A percentile compares a stretch with the other conserved stretches of the same genome.
phyloP scores from a whole-genome alignment of 2,113 vertebrate species.

The Brachyistius frenatus region DNA sequence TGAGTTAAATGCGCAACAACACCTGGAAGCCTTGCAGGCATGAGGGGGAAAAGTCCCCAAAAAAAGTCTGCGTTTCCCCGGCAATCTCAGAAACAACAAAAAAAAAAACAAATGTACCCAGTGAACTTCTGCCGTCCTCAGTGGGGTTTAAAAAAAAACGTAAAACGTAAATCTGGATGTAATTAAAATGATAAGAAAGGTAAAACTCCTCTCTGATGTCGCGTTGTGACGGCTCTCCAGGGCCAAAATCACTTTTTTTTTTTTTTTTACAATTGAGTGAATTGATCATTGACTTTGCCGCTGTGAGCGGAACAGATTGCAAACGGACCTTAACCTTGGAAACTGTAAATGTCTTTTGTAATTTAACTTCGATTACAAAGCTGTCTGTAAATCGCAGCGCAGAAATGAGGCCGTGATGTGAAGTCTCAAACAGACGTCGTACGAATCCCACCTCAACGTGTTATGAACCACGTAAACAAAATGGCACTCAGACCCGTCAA shows the following conservation, averaged over 20 bases:
- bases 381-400: no score
- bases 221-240: constrained; percentile 18
- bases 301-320: background rate
- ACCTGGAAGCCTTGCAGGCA: background rate
- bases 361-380: no score
- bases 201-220: constrained; percentile 4
- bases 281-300: constrained; percentile 19
- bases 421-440: no score
- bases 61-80: constrained; percentile 8
- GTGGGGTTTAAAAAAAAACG: constrained; percentile 49
- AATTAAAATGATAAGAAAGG: constrained; percentile 75
- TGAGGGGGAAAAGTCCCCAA: background rate
- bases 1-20: background rate
- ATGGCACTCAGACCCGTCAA: constrained; percentile 7
- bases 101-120: constrained; percentile 64
- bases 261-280: constrained; percentile 44
- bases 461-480: background rate
- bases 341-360: no score
- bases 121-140: constrained; percentile 67
- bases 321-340: no score
- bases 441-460: background rate
- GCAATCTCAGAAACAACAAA: constrained; percentile 47
- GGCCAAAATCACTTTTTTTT: constrained; percentile 56
- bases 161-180: constrained; percentile 59
- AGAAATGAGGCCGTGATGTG: no score